Percentiles rank a stretch among this genome's conserved stretches.
Conservation (phyloP, 2,797 vertebrate species). For the Malurus splendens region DNA sequence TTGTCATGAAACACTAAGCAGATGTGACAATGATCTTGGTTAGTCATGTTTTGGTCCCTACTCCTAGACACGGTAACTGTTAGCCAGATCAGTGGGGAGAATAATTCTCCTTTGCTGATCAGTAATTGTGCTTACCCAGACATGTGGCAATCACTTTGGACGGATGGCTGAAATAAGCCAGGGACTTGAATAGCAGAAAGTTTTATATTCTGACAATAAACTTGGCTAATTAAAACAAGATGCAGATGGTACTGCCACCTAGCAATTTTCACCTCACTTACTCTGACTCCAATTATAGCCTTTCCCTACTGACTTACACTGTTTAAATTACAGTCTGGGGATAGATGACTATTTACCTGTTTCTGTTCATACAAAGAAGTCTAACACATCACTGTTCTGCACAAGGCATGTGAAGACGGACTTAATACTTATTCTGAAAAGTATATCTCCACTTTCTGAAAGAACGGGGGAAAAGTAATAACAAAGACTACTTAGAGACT, state of each 20-base stretch:
- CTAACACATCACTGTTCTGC: conserved; percentile 57
- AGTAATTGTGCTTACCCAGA: conserved; percentile 42
- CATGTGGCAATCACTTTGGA: conserved; percentile 29
- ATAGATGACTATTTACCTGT: conserved; percentile 67
- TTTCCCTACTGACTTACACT: conserved; percentile 71
- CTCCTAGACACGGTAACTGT: not conserved
- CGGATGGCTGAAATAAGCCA: conserved; percentile 35
- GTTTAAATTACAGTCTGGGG: conserved; percentile 73
- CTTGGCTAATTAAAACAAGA: conserved; percentile 72
- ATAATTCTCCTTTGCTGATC: conserved; percentile 41
- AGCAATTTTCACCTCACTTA: conserved; percentile 77
- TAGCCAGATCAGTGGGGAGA: conserved; percentile 43
- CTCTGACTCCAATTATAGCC: conserved; percentile 69
- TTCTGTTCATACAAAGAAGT: conserved; percentile 61
- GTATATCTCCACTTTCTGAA: not conserved
- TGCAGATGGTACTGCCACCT: conserved; percentile 73
- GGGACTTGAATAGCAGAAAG: conserved; percentile 54
- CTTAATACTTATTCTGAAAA: conserved; percentile 26
- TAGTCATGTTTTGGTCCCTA: conserved; percentile 33
- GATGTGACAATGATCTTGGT: conserved; percentile 27
- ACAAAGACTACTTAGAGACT: conserved; percentile 21
- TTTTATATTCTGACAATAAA: conserved; percentile 66
- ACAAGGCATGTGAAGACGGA: conserved; percentile 34
- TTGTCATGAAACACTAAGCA: conserved; percentile 52
- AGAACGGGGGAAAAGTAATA: conserved; percentile 1